Percentiles rank a stretch among this genome's conserved stretches.
phyloP scores from a whole-genome alignment of 53 echinoderm and acorn worm species.

The Patiria pectinifera region DNA sequence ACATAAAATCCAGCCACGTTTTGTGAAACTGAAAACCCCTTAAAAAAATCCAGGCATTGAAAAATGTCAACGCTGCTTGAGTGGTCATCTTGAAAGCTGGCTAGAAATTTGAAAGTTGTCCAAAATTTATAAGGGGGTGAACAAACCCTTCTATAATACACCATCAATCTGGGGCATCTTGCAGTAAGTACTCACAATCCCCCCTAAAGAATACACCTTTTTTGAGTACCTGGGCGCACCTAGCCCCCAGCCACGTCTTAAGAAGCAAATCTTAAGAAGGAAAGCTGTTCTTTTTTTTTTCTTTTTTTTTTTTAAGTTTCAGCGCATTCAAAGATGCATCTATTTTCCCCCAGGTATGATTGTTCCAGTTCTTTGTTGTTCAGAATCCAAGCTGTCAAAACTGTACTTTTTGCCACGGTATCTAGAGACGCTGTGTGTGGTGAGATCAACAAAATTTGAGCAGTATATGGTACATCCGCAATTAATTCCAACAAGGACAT shows the following conservation, averaged over 20 bases:
- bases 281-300: background rate
- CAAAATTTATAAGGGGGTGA: background rate
- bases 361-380: conserved; percentile 41
- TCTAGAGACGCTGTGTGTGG: background rate
- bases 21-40: background rate
- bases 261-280: background rate
- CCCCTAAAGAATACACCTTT: background rate
- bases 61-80: background rate
- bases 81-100: background rate
- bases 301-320: conserved; percentile 6
- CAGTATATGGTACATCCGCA: background rate
- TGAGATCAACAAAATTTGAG: background rate
- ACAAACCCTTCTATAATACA: background rate
- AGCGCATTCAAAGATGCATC: background rate
- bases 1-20: background rate
- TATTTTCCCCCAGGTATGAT: conserved; percentile 3
- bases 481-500: background rate
- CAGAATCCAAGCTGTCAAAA: background rate
- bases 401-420: background rate
- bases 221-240: background rate
- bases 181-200: background rate
- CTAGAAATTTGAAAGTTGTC: background rate
- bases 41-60: background rate
- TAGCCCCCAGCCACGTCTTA: background rate
- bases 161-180: background rate